Percentiles rank a stretch among this genome's conserved stretches.
Evolutionary conservation across 1,140 invertebrate species (phyloP).

Genomic region (Cydia pomonella): DNA sequence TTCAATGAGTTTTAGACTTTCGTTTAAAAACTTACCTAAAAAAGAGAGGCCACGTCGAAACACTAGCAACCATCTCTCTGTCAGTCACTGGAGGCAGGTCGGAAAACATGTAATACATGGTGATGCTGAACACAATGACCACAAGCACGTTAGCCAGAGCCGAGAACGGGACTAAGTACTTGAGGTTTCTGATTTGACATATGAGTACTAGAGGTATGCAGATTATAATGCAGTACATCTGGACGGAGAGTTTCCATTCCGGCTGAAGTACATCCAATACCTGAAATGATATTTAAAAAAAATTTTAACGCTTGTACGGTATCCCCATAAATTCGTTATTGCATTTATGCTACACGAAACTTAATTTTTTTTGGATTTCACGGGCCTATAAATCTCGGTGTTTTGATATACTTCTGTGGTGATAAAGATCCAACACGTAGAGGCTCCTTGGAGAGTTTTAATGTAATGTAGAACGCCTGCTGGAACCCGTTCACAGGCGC

Average conservation of each 20-base stretch:
- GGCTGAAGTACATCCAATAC: conserved; percentile 70
- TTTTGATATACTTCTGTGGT: too few relatives aligned
- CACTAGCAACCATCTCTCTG: conserved; percentile 77
- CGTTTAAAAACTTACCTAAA: conserved; percentile 73
- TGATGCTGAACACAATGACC: conserved; percentile 84
- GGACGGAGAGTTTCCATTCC: conserved; percentile 59
- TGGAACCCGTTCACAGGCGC: too few relatives aligned
- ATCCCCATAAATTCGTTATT: too few relatives aligned
- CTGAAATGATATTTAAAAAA: conserved; percentile 59
- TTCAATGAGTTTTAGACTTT: not conserved
- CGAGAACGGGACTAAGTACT: conserved; percentile 89
- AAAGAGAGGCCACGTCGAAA: conserved; percentile 83
- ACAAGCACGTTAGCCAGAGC: conserved; percentile 86
- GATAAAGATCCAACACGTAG: too few relatives aligned
- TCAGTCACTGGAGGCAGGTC: conserved; percentile 77
- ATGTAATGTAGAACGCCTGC: too few relatives aligned
- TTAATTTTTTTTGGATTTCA: too few relatives aligned
- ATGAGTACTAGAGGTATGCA: conserved; percentile 82
- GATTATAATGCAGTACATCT: conserved; percentile 82
- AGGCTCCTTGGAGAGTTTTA: too few relatives aligned
- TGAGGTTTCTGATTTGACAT: conserved; percentile 86
- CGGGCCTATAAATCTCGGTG: too few relatives aligned
- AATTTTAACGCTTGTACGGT: not conserved
- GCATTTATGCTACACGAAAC: too few relatives aligned
- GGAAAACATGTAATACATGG: conserved; percentile 87